Base-by-base conservation (phyloP, 37 sponge, comb jelly and placozoan species). In the Halichondria panicea region DNA sequence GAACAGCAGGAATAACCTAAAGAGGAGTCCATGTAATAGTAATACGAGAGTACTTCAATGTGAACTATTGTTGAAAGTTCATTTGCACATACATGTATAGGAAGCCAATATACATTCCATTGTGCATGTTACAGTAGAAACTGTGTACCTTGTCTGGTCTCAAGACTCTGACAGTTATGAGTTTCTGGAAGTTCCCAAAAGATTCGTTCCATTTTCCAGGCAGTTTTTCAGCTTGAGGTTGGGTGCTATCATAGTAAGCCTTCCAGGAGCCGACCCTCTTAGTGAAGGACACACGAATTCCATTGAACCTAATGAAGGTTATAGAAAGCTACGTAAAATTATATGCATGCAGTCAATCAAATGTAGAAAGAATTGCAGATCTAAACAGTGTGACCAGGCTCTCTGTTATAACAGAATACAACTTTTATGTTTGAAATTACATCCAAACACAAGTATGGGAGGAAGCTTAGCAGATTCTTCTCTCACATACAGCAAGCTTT, bases 91-190 rank as follows among this genome's bases (percentile, higher is more conserved):
- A n/a, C n/a, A n/a, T n/a, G n/a, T n/a, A n/a, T n/a, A n/a, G n/a
- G n/a, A n/a, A n/a, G n/a, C n/a, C n/a, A n/a, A n/a, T n/a, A n/a
- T n/a, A n/a, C n/a, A n/a, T n/a, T n/a, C n/a, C n/a, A n/a, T n/a
- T n/a, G n/a, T n/a, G n/a, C n/a, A n/a, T n/a, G n/a, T n/a, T n/a
- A n/a, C n/a, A n/a, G n/a, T n/a, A n/a, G n/a, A n/a, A n/a, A 43
- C 13, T 43, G 37, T 35, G 24, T 79, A 97, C 95, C 73, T 94
- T 95, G 62, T 98, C 99, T 33, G 99, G 96, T 21, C 99, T 72
- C 35, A 98, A 74, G 73, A 94, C 93, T 38, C 99, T 74, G 28
- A 95, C 78, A 0, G 93, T 59, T 12, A 95, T 45, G 73, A 98
- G 65, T 70, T 90, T 89, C 78, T 95, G 96, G 71, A 98, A 98